A percentile compares a stretch with the other conserved stretches of the same genome.
phyloP scores from a whole-genome alignment of 1,140 invertebrate species.

The Phymorhynchus buccinoides region DNA sequence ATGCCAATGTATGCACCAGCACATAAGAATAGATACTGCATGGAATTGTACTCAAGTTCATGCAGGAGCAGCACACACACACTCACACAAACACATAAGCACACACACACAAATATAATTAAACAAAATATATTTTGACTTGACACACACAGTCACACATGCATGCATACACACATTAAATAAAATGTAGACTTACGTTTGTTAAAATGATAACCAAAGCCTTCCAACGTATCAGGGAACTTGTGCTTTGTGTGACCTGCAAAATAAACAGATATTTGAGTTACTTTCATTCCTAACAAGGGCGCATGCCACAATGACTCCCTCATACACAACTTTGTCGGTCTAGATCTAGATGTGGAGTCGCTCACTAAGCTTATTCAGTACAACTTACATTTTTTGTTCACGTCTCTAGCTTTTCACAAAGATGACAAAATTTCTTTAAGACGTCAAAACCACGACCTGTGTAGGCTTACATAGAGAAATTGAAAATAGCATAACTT shows the following conservation, averaged over 20 bases:
- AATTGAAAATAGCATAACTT: no score
- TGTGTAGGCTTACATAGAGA: no score
- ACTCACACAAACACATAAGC: conserved; percentile 16
- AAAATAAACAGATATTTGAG: not conserved
- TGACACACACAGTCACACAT: not conserved
- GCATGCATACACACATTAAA: not conserved
- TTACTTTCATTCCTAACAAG: not conserved
- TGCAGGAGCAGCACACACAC: conserved; percentile 6
- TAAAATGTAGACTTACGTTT: not conserved
- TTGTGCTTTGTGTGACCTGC: not conserved
- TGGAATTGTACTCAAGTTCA: not conserved
- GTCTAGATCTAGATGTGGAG: no score
- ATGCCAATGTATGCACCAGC: conserved; percentile 53
- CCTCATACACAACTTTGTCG: no score
- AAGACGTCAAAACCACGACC: no score
- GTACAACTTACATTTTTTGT: no score
- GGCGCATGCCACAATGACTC: no score
- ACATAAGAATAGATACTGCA: not conserved
- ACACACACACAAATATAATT: not conserved
- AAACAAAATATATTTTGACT: not conserved
- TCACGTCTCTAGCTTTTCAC: no score
- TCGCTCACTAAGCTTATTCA: no score
- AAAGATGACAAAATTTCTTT: not conserved
- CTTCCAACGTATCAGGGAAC: not conserved
- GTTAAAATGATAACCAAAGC: not conserved